Conservation (phyloP, 2,797 vertebrate species). For the Knipowitschia caucasica region DNA sequence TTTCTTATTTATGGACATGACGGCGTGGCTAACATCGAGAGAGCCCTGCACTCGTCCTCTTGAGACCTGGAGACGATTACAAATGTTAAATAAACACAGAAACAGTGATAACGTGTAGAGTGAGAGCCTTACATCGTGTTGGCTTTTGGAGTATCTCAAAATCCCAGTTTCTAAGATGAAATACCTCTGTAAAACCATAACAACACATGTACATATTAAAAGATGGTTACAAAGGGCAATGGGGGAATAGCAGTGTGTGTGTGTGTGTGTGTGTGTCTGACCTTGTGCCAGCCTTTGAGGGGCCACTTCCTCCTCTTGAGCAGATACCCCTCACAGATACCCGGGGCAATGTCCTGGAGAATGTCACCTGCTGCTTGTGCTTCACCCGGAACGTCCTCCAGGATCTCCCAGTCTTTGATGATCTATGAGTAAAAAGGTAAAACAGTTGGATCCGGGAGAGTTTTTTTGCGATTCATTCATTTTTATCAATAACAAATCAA, state of each 20-base stretch:
- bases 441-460: too few species aligned
- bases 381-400: slow-evolving; percentile 78
- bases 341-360: slow-evolving; percentile 62
- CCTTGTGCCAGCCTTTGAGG: slow-evolving; percentile 97
- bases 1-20: slow-evolving; percentile 93
- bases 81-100: background rate
- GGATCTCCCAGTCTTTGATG: slow-evolving; percentile 89
- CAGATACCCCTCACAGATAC: slow-evolving; percentile 87
- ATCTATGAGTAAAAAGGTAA: slow-evolving; percentile 59
- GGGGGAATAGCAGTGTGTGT: background rate
- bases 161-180: slow-evolving; percentile 87
- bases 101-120: background rate
- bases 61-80: slow-evolving; percentile 67
- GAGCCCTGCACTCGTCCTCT: slow-evolving; percentile 88
- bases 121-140: slow-evolving; percentile 82
- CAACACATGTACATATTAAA: too few species aligned
- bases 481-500: too few species aligned
- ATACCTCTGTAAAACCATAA: slow-evolving; percentile 78
- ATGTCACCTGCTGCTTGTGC: slow-evolving; percentile 40
- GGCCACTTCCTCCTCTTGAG: slow-evolving; percentile 97
- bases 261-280: slow-evolving; percentile 38
- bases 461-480: too few species aligned
- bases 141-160: slow-evolving; percentile 85
- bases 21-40: slow-evolving; percentile 82
- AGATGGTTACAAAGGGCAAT: too few species aligned